Base-by-base conservation (phyloP, 1,140 invertebrate species). In the Bombus cullumanus region DNA sequence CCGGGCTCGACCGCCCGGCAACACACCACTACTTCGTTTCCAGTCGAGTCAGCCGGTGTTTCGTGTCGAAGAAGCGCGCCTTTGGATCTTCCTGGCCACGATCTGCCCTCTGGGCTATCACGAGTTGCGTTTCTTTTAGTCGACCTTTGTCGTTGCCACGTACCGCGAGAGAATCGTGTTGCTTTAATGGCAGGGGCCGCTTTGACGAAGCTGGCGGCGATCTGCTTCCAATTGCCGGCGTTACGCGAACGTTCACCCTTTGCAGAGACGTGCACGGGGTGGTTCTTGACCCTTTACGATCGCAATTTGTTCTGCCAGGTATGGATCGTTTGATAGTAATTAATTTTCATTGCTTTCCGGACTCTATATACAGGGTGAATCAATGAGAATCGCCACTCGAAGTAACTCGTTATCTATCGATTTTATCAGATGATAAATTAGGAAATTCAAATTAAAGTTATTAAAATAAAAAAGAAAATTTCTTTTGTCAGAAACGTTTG, bases 71-170 rank as follows among this genome's bases (percentile, higher is more conserved):
- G 39, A 64, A 47, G 6, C 62, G 41, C 62, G 31, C n/a, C 73
- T 64, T 34, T 43, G 73, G 72, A 76, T 76, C 41, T 82, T 39
- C 31, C 81, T 62, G 47, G 43, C 59, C 81, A 83, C 81, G 81
- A 77, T 77, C 43, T 83, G 62, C 62, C 81, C 64, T 64, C 43
- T 47, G 47, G 73, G 81, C 41, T 66, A 83, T 76, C 81, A 76
- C 81, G 81, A 83, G 74, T 18, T 34, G 12, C 59, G 72, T 66
- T 76, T 83, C 39, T 76, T 43, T n/a, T 25, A 12, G 25, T n/a
- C 39, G 18, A 64, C 81, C 81, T 77, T 74, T 68, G 41, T 76
- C 41, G 43, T n/a, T 47, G 43, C 81, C 81, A 43, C 81, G 47
- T 62, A 81, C 25, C 77, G 64, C 69, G 53, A 28, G 47, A 74